These are phyloP conservation scores for Hydraecia micacea DNA, from an alignment of 2,888 invertebrate species.

Conservation along the genomic window DNA sequence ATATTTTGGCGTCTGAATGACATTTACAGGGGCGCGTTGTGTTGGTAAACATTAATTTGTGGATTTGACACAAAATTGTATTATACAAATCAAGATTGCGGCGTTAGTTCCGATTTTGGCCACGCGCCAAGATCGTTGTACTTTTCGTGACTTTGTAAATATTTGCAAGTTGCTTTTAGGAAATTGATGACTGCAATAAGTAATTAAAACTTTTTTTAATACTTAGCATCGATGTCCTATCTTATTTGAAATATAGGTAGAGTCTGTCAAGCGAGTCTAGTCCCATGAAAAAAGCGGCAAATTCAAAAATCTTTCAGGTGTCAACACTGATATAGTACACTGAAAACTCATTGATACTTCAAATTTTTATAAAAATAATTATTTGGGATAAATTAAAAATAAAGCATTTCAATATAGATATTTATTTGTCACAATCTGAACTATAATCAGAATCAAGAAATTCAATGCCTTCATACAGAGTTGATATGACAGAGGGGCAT, in stretches of 20 bases:
- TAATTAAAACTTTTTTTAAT: background rate
- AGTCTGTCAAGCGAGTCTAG: no score
- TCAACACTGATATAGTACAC: no score
- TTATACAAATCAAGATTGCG: background rate
- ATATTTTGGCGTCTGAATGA: background rate
- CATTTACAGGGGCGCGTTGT: background rate
- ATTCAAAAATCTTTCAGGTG: no score
- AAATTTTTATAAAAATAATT: no score
- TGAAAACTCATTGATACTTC: no score
- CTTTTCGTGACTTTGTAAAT: background rate
- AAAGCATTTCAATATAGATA: no score
- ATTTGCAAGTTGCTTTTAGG: constrained; percentile 2
- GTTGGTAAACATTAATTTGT: background rate
- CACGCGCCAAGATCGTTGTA: background rate
- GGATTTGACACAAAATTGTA: background rate
- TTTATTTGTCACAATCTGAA: no score
- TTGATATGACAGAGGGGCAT: no score
- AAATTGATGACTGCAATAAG: background rate
- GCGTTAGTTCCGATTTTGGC: background rate
- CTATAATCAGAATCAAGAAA: no score
- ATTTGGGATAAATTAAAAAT: no score
- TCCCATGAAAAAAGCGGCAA: no score
- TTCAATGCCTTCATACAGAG: no score
- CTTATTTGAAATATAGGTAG: background rate
- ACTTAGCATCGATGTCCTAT: background rate